These are phyloP conservation scores for Podotricha telesiphe DNA, from an alignment of 2,888 invertebrate species.

Conservation along the genomic window DNA sequence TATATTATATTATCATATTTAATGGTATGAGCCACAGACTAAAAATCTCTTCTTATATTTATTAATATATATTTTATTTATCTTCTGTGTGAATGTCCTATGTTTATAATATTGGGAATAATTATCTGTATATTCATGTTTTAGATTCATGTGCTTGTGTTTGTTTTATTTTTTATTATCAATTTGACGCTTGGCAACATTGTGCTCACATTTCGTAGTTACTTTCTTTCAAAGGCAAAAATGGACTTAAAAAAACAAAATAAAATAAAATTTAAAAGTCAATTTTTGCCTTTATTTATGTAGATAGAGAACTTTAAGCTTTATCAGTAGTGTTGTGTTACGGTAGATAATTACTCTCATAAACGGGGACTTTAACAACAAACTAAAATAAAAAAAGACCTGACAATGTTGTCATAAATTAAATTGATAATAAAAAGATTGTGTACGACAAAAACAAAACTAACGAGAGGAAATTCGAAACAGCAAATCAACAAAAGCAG, in stretches of 20 bases:
- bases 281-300: slow-evolving; percentile 70
- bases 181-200: slow-evolving; percentile 84
- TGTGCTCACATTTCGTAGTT: slow-evolving; percentile 71
- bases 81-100: slow-evolving; percentile 27
- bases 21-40: slow-evolving; percentile 9
- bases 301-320: slow-evolving; percentile 75
- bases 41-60: slow-evolving; percentile 13
- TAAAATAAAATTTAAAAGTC: slow-evolving; percentile 47
- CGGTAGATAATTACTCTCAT: slow-evolving; percentile 53
- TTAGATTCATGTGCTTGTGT: slow-evolving; percentile 75
- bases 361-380: slow-evolving; percentile 46
- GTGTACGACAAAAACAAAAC: slow-evolving; percentile 49
- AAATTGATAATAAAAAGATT: slow-evolving; percentile 77
- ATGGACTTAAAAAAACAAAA: slow-evolving; percentile 49
- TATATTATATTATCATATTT: slow-evolving; percentile 1
- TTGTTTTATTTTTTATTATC: slow-evolving; percentile 80
- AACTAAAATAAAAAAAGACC: slow-evolving; percentile 26
- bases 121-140: slow-evolving; percentile 48
- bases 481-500: slow-evolving; percentile 82
- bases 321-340: slow-evolving; percentile 74
- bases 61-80: slow-evolving; percentile 9
- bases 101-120: slow-evolving; percentile 45
- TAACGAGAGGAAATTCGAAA: slow-evolving; percentile 62
- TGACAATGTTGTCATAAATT: slow-evolving; percentile 76
- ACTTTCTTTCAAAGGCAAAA: slow-evolving; percentile 65